These are phyloP conservation scores for Takifugu flavidus DNA, from an alignment of 2,113 vertebrate species.

Conservation along the genomic window DNA sequence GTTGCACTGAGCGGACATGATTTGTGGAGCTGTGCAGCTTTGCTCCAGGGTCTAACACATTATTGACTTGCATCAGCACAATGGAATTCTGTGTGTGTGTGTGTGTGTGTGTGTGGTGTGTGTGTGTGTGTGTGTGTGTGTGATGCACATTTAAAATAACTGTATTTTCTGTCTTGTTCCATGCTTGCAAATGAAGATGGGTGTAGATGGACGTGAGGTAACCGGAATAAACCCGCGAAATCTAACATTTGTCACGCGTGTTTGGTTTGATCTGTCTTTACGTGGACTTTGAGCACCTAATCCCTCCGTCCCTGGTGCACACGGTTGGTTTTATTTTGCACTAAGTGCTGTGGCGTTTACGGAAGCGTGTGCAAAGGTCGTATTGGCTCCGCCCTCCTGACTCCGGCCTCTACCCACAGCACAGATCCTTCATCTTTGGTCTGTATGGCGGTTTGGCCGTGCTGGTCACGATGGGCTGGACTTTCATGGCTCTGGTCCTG, in stretches of 20 bases:
- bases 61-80: slow-evolving; percentile 26
- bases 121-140: slow-evolving; percentile 1
- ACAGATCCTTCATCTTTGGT: slow-evolving; percentile 88
- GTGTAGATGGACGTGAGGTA: slow-evolving; percentile 74
- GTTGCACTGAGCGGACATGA: neutral
- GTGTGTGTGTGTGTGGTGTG: neutral
- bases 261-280: slow-evolving; percentile 28
- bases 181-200: slow-evolving; percentile 69
- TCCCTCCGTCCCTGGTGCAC: neutral
- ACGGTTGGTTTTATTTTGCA: neutral
- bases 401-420: slow-evolving; percentile 70
- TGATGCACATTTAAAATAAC: slow-evolving; percentile 54
- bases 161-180: slow-evolving; percentile 62
- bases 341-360: slow-evolving; percentile 17
- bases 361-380: neutral
- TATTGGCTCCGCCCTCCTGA: slow-evolving; percentile 8
- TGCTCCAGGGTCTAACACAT: slow-evolving; percentile 2
- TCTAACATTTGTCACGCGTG: slow-evolving; percentile 22
- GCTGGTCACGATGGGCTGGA: slow-evolving; percentile 85
- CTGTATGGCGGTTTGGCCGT: slow-evolving; percentile 83
- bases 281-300: neutral
- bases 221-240: slow-evolving; percentile 49
- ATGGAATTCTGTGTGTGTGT: neutral
- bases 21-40: neutral
- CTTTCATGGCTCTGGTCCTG: slow-evolving; percentile 85